These are phyloP conservation scores for Cyprinella venusta DNA, from an alignment of 2,797 vertebrate species.

Conservation along the genomic window DNA sequence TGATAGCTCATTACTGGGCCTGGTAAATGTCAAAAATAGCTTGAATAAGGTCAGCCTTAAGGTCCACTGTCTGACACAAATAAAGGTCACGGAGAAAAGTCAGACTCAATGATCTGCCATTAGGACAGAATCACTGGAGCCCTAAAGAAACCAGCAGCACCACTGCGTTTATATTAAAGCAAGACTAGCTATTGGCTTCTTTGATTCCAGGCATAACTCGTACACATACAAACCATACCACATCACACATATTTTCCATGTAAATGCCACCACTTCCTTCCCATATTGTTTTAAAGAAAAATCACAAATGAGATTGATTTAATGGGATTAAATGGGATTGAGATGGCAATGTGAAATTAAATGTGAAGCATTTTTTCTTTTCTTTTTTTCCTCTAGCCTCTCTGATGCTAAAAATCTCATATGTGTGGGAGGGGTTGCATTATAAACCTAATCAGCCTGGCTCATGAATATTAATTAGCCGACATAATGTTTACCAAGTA, in stretches of 20 bases:
- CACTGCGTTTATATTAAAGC: background rate
- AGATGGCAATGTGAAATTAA: background rate
- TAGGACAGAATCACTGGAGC: constrained; percentile 27
- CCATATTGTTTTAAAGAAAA: background rate
- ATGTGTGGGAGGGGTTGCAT: background rate
- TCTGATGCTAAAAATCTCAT: background rate
- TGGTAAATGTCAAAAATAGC: constrained; percentile 41
- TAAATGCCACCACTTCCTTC: background rate
- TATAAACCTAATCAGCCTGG: background rate
- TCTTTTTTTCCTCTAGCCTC: background rate
- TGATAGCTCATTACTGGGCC: constrained; percentile 38
- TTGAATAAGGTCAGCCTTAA: constrained; percentile 44
- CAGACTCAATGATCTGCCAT: constrained; percentile 36
- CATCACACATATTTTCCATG: background rate
- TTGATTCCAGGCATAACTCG: background rate
- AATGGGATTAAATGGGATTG: background rate
- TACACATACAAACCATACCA: constrained; percentile 1
- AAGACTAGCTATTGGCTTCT: background rate
- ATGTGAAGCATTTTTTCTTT: background rate
- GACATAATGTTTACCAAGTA: background rate
- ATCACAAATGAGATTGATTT: background rate
- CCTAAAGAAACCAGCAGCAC: background rate
- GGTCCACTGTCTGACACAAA: constrained; percentile 22
- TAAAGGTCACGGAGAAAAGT: constrained; percentile 40
- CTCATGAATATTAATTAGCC: background rate